Base-by-base conservation (phyloP, 2,888 invertebrate genomes). In the Glaucopsyche alexis region DNA sequence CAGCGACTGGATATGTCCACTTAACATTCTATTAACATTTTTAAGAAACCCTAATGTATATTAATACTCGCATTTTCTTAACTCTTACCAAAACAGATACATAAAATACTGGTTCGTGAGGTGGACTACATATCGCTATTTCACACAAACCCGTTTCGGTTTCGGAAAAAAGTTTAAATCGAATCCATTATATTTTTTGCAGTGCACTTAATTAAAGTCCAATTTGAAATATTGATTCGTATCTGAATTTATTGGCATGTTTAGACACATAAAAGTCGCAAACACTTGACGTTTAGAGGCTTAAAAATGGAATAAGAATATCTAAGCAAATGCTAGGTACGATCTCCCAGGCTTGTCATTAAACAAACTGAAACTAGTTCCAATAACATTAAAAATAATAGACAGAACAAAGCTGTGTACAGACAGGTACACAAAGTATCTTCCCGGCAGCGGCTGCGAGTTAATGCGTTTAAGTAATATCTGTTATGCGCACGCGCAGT, bases 1-100 rank as follows among this genome's bases (percentile, higher is more conserved):
- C 79, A 77, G 78, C 76, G 75, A 74, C 67, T 50, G 52, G 67
- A 72, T 50, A 50, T 52, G 50, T 49, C 50, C 65, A 65, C 65
- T 72, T 67, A 67, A 45, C 42, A 67, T 67, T 67, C 67, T 67
- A 67, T 67, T 67, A 67, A 45, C 47, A 67, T 67, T 67, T 66
- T 67, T 67, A 67, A 47, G 29, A 67, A 67, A 67, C 67, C 45
- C 19, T 67, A 67, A 67, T 67, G 45, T 67, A 67, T 66, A 60
- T 60, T 60, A 42, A 66, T 67, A 67, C 67, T 66, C 42, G 14
- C 45, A 67, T 67, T 45, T 67, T 67, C 67, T 67, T 67, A 67
- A 67, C 67, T 67, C 16, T 67, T 67, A 38, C 45, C 19, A 67
- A 47, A 47, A 67, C 67, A 67, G 45, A 47, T 45, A 67, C 45